Evolutionary conservation across 1,140 invertebrate species (phyloP), one percentile per base, ranked within the genome.

Genomic region (Neuroterus valhalla): DNA sequence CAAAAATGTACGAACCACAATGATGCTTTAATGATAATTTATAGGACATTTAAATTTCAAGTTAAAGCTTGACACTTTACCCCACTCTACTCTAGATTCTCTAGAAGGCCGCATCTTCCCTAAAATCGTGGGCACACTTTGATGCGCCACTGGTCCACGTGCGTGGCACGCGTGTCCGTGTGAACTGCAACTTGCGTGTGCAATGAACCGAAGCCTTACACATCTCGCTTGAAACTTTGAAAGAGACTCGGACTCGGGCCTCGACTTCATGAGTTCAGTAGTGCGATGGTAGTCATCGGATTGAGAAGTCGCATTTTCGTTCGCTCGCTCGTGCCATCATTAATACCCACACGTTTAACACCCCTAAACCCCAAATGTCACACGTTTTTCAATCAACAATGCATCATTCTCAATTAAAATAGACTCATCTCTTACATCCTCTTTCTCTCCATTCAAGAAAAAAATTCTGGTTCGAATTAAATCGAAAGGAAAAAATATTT

Each of bases 271-370:
- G 50, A 55, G 50, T 76, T 83, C 72, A 77, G 78, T 72, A 89
- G 87, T 88, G 81, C 81, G 80, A 87, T 87, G 87, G 87, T 88
- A 86, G 86, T 89, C 86, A 88, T 84, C 84, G 78, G 76, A 76
- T 82, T 79, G 83, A 76, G 71, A 80, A 81, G 85, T 89, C 85
- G 81, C 76, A 78, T 75, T 67, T 66, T 76, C 73, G 69, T 45
- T 55, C 31, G 55, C 66, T 76, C 73, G 69, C 52, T 55, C 31
- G 55, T 62, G 8, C 26, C 55, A 62, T 62, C 55, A 62, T 38
- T 50, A 17, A 46, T n/a, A 46, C 48, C 10, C 21, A 23, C 14
- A 19, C 19, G 8, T 21, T 55, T 11, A 12, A 52, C 17, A 52
- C 17, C 19, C 19, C 21, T 10, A 19, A 5, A 45, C 15, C 2